Conservation (phyloP, 2,888 invertebrate species). For the Agrotis puta region DNA sequence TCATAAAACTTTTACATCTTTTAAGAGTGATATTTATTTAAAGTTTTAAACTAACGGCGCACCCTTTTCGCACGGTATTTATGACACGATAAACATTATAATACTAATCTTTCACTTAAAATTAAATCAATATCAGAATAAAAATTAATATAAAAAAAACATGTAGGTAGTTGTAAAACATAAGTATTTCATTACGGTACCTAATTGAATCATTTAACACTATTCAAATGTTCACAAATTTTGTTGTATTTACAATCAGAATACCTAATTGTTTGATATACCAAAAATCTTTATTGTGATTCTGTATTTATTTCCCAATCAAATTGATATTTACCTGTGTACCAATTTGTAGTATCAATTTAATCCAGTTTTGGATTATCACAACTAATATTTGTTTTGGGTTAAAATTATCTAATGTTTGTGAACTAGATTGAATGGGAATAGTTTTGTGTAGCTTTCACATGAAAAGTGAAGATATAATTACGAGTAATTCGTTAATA, state of each 20-base stretch:
- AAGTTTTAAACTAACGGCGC: no score
- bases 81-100: no score
- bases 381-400: slow-evolving; percentile 38
- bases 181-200: no score
- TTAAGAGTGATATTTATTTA: background rate
- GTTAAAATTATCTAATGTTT: slow-evolving; percentile 22
- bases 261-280: background rate
- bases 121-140: no score
- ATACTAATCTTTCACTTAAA: no score
- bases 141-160: no score
- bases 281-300: background rate
- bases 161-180: no score
- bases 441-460: background rate
- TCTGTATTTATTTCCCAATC: slow-evolving; percentile 9
- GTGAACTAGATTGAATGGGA: slow-evolving; percentile 5
- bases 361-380: slow-evolving; percentile 30
- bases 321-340: slow-evolving; percentile 16
- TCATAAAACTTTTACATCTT: background rate
- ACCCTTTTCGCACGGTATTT: no score
- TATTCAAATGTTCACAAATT: no score
- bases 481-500: background rate
- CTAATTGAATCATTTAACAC: background rate
- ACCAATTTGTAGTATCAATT: slow-evolving; percentile 14
- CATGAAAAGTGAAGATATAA: background rate
- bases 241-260: slow-evolving; percentile 5